A percentile compares a stretch with the other conserved stretches of the same genome.
phyloP scores from a whole-genome alignment of 2,113 vertebrate genomes.

The Ochotona curzoniae region DNA sequence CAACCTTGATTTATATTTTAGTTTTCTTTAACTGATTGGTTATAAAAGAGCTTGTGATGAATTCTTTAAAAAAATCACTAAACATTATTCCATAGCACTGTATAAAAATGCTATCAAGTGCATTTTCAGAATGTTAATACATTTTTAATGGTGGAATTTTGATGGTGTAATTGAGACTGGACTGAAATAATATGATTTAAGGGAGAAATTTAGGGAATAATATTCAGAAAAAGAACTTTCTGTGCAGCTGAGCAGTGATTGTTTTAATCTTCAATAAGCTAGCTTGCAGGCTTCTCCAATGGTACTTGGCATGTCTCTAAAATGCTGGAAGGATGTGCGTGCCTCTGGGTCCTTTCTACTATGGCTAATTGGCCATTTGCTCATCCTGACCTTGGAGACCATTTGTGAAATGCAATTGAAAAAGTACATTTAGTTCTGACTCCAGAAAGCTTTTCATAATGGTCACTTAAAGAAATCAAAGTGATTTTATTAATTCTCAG shows the following conservation, averaged over 20 bases:
- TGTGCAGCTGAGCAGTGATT: constrained; percentile 12
- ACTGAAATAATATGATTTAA: constrained; percentile 64
- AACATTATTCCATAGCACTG: constrained; percentile 1
- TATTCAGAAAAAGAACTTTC: constrained; percentile 39
- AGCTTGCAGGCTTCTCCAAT: constrained; percentile 46
- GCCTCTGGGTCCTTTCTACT: neutral
- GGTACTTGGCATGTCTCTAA: constrained; percentile 6
- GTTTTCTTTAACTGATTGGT: constrained; percentile 37
- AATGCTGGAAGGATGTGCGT: constrained; percentile 25
- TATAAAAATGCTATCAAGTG: constrained; percentile 30
- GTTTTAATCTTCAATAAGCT: constrained; percentile 46
- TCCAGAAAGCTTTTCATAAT: constrained; percentile 51
- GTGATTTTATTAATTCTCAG: constrained; percentile 66
- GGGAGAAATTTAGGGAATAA: constrained; percentile 49
- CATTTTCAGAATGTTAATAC: constrained; percentile 56
- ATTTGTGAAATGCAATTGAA: constrained; percentile 57
- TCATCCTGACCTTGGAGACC: constrained; percentile 26
- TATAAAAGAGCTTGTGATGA: neutral
- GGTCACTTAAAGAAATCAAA: constrained; percentile 49
- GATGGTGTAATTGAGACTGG: constrained; percentile 64
- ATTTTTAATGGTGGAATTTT: constrained; percentile 53
- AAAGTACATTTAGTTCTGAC: constrained; percentile 27
- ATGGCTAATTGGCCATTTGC: constrained; percentile 32
- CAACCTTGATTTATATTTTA: constrained; percentile 49
- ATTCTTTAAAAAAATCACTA: neutral